Percentiles rank a stretch among this genome's conserved stretches.
These are phyloP conservation scores for Resseliella maxima DNA, from an alignment of 2,888 invertebrate genomes.

Conservation along the genomic window DNA sequence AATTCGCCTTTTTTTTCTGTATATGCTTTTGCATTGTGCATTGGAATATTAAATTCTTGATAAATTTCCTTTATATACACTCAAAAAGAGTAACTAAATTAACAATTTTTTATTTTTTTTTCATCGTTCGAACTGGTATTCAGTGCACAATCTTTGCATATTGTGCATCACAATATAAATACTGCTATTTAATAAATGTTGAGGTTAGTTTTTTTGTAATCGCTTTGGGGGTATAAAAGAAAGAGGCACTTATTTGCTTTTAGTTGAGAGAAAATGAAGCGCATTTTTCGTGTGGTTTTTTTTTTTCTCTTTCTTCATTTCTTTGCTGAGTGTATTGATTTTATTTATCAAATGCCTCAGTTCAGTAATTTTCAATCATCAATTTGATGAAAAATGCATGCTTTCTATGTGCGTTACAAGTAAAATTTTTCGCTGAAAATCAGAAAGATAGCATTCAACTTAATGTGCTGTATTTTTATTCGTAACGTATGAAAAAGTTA, in stretches of 20 bases:
- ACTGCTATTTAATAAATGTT: constrained; percentile 9
- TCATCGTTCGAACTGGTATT: not conserved
- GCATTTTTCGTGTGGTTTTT: not conserved
- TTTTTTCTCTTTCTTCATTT: not conserved
- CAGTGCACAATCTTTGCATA: not conserved
- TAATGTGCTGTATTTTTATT: not conserved
- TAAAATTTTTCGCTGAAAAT: not conserved
- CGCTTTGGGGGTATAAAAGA: not conserved
- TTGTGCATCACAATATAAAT: constrained; percentile 6
- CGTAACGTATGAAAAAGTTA: constrained; percentile 13
- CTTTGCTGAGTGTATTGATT: not conserved
- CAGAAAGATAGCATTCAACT: constrained; percentile 35
- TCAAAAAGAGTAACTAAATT: constrained; percentile 20
- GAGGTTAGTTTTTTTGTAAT: constrained; percentile 31
- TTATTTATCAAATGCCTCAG: not conserved
- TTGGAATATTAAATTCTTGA: constrained; percentile 43
- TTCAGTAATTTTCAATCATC: constrained; percentile 19
- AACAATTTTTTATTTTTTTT: not conserved
- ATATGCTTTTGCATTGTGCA: not conserved
- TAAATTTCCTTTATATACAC: constrained; percentile 18
- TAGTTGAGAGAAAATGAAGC: not conserved
- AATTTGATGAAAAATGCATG: not conserved
- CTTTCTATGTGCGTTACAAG: not conserved
- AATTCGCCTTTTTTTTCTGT: not conserved
- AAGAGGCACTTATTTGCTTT: not conserved